These are phyloP conservation scores for Brienomyrus longianalis DNA, from an alignment of 2,113 vertebrate genomes.

Conservation along the genomic window DNA sequence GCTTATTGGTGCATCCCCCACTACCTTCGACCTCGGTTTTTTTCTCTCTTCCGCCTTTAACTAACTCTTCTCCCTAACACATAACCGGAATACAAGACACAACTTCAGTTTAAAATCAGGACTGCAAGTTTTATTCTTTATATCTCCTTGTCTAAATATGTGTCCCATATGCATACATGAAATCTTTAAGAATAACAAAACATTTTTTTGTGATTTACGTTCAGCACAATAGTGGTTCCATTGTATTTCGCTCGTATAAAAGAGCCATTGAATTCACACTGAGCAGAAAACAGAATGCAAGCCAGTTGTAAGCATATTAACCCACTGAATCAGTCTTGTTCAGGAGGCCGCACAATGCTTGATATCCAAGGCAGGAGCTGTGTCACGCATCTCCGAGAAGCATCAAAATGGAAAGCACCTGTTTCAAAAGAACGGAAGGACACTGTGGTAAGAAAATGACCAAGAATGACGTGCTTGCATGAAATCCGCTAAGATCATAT, in stretches of 20 bases:
- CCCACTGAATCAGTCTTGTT: not conserved
- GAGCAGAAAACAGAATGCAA: not conserved
- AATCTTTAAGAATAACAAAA: not conserved
- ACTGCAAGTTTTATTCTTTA: not conserved
- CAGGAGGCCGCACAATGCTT: not conserved
- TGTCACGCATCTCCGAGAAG: not conserved
- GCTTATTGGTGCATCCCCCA: not conserved
- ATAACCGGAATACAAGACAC: constrained; percentile 13
- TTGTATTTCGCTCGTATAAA: not conserved
- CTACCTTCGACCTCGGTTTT: not conserved
- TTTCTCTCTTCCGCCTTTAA: not conserved
- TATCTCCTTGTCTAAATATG: not conserved
- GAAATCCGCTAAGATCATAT: not conserved
- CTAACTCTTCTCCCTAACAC: constrained; percentile 41
- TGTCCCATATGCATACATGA: not conserved
- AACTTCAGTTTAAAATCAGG: not conserved
- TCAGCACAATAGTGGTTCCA: not conserved
- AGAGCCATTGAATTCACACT: not conserved
- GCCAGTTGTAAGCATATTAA: not conserved
- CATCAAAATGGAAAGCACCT: not conserved
- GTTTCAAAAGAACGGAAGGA: not conserved
- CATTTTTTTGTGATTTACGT: not conserved
- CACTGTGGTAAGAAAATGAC: not conserved
- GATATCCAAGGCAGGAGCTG: not conserved
- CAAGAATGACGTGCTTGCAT: not conserved